These are phyloP conservation scores for Clunio marinus DNA, from an alignment of 2,888 invertebrate genomes.

Conservation along the genomic window DNA sequence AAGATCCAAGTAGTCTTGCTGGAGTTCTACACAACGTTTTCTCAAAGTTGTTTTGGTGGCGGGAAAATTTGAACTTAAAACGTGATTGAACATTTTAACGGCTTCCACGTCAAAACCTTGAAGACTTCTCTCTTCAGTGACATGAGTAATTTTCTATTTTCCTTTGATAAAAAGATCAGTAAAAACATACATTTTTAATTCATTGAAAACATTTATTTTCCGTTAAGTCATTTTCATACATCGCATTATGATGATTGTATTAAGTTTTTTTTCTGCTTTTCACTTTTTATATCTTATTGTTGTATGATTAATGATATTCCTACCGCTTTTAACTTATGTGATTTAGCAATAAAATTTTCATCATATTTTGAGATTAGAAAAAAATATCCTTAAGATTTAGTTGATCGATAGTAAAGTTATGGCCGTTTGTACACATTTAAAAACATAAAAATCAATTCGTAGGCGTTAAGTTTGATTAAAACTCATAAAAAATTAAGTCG, in stretches of 20 bases:
- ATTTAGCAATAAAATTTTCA: neutral
- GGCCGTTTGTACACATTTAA: constrained; percentile 16
- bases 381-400: constrained; percentile 5
- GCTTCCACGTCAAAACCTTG: too few relatives aligned
- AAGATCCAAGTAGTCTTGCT: too few relatives aligned
- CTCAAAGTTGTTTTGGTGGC: too few relatives aligned
- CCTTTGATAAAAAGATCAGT: neutral
- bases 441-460: neutral
- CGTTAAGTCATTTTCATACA: constrained; percentile 38
- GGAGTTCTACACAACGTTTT: too few relatives aligned
- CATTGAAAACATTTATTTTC: constrained; percentile 37
- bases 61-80: too few relatives aligned
- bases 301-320: neutral
- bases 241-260: constrained; percentile 26
- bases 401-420: constrained; percentile 15
- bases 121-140: neutral
- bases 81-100: too few relatives aligned
- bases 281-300: constrained; percentile 1
- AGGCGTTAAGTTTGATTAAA: too few relatives aligned
- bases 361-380: constrained; percentile 21
- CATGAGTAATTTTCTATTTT: neutral
- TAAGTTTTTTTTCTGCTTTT: constrained; percentile 20
- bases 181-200: neutral
- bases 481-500: too few relatives aligned
- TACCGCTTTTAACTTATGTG: neutral